Evolutionary conservation across 2,888 invertebrate genomes (phyloP), one percentile per base, ranked within the genome.

Genomic region (Acronicta alni): DNA sequence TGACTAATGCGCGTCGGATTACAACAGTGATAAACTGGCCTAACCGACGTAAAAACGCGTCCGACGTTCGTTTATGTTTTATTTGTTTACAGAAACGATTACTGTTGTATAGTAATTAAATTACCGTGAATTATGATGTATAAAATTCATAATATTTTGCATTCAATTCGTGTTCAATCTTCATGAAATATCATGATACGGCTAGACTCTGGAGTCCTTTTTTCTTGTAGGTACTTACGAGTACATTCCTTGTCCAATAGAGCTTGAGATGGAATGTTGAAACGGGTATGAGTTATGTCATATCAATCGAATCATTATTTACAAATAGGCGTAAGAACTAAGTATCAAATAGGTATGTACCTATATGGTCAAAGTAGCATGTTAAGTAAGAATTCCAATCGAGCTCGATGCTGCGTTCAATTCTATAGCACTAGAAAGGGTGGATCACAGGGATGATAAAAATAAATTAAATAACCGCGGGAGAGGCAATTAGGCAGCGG

Each of bases 1-100:
- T 94, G 94, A 94, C 93, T 93, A 94, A 94, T 94, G 94, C 91
- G 88, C 83, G 83, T 83, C 86, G 88, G 89, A 86, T 87, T 84
- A 85, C 86, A 87, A 87, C 79, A 80, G 84, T 87, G 88, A 87
- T 91, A 90, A 88, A 88, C 88, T 85, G 81, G 81, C 83, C 72
- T 79, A 68, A 80, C 79, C 87, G 73, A 81, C 77, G 78, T 79
- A 83, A 83, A 80, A 82, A 75, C 75, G 70, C 80, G 81, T 85
- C 84, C 79, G 86, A 87, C 88, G 88, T 84, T 83, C 82, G 83
- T 83, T 84, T 80, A 81, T 75, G 78, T 77, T 78, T 83, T 81
- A 83, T 84, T 84, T 84, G 84, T 84, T 84, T 83, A 80, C 81
- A 75, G 71, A 62, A 77, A 77, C 77, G 77, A 68, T 75, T 82